A percentile compares a stretch with the other conserved stretches of the same genome.
phyloP scores from a whole-genome alignment of 2,113 vertebrate genomes.

The Emydura subglobosa region DNA sequence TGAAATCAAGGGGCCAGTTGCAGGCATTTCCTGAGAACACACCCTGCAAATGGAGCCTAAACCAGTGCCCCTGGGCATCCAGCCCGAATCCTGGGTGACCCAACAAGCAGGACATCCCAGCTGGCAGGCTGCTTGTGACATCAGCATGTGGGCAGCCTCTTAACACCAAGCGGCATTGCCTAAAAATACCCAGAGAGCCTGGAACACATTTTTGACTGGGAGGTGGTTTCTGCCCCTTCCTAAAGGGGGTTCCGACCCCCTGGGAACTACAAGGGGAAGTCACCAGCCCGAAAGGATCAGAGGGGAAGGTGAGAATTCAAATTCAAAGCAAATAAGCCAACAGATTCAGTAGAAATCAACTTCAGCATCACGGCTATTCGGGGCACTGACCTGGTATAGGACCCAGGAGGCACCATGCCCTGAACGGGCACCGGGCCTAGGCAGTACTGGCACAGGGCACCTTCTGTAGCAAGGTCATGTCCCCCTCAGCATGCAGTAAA shows the following conservation, averaged over 20 bases:
- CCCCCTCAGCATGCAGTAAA: neutral
- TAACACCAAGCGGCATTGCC: neutral
- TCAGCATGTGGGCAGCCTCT: neutral
- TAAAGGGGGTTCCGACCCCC: neutral
- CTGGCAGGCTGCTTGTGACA: neutral
- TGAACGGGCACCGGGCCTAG: no score
- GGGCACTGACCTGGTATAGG: neutral
- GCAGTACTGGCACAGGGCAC: neutral
- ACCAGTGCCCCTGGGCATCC: neutral
- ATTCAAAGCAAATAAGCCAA: neutral
- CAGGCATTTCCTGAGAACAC: neutral
- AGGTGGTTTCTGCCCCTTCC: neutral
- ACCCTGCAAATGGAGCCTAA: neutral
- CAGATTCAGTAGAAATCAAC: neutral
- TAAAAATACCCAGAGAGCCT: neutral
- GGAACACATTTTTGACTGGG: neutral
- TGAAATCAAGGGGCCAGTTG: neutral
- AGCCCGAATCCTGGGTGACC: neutral
- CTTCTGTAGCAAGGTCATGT: neutral
- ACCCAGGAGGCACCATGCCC: no score
- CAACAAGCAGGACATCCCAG: neutral
- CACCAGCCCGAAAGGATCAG: neutral
- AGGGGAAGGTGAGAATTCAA: neutral
- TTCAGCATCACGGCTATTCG: neutral
- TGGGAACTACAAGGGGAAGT: neutral